Conservation (phyloP, 2,113 vertebrate species). For the Illadopsis cleaveri region DNA sequence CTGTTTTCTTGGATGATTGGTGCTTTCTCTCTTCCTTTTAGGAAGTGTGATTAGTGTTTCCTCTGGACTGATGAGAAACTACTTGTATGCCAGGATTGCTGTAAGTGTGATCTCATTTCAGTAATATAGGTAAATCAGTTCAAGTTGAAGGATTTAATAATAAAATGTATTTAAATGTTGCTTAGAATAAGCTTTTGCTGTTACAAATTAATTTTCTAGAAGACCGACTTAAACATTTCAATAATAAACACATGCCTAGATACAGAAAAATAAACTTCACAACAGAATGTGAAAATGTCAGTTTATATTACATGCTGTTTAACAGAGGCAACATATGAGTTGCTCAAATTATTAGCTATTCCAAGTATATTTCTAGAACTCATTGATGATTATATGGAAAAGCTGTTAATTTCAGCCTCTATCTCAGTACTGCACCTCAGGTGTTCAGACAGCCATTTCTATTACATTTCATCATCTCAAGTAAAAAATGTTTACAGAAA, state of each 20-base stretch:
- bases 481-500: neutral
- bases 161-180: neutral
- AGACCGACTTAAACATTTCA: neutral
- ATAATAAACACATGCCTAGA: neutral
- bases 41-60: neutral
- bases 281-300: neutral
- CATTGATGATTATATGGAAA: neutral
- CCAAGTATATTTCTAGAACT: neutral
- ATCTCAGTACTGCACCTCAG: neutral
- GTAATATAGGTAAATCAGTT: neutral
- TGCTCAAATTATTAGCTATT: neutral
- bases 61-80: neutral
- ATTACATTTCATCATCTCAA: neutral
- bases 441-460: neutral
- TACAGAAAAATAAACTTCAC: neutral
- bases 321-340: neutral
- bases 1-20: neutral
- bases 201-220: neutral
- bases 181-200: neutral
- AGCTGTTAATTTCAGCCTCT: neutral
- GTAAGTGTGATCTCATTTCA: neutral
- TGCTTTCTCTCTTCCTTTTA: neutral
- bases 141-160: neutral
- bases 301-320: neutral
- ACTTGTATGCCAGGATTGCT: neutral